A percentile compares a stretch with the other conserved stretches of the same genome.
Evolutionary conservation across 2,888 invertebrate species (phyloP).

Genomic region (Plebejus argus): DNA sequence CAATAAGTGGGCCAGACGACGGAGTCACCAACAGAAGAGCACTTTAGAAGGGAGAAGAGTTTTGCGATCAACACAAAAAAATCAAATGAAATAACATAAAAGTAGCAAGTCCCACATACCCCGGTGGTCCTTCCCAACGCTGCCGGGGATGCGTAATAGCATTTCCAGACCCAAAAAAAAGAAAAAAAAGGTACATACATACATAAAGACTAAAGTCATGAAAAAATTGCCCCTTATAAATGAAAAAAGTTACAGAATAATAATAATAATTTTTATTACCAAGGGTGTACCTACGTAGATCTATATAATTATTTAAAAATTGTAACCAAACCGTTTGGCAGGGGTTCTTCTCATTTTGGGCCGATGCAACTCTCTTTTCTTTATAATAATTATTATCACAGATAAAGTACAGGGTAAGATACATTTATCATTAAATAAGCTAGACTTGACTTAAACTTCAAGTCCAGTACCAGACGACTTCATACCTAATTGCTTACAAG

Average conservation of each 20-base stretch:
- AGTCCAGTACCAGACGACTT: background rate
- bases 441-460: background rate
- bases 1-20: slow-evolving; percentile 57
- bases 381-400: background rate
- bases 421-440: background rate
- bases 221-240: too few species aligned
- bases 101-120: too few species aligned
- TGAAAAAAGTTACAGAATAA: too few species aligned
- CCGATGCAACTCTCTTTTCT: background rate
- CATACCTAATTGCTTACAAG: background rate
- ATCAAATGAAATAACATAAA: too few species aligned
- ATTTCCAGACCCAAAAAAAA: too few species aligned
- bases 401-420: background rate
- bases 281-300: too few species aligned
- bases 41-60: slow-evolving; percentile 45
- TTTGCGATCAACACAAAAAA: background rate
- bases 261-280: too few species aligned
- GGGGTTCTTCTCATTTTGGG: background rate
- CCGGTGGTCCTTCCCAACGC: too few species aligned
- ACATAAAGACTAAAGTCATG: background rate
- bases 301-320: too few species aligned
- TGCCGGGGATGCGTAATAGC: too few species aligned
- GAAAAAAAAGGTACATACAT: too few species aligned
- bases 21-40: slow-evolving; percentile 55
- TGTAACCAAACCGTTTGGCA: too few species aligned